A percentile compares a stretch with the other conserved stretches of the same genome.
phyloP scores from a whole-genome alignment of 2,113 vertebrate species.

The Benitochromis conjunctus region DNA sequence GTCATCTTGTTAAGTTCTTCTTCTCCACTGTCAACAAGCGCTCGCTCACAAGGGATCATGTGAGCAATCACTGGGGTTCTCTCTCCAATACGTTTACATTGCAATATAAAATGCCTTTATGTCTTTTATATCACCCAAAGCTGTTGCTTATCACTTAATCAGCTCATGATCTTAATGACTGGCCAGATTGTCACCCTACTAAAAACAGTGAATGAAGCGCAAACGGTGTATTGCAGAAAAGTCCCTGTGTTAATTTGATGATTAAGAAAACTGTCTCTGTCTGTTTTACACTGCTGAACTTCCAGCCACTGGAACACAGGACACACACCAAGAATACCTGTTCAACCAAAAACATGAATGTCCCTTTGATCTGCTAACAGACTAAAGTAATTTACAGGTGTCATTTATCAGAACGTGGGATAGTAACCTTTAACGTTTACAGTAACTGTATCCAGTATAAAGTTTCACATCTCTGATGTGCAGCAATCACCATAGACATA shows the following conservation, averaged over 20 bases:
- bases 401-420: background rate
- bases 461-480: background rate
- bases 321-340: background rate
- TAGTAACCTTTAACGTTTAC: background rate
- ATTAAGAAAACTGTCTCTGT: background rate
- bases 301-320: background rate
- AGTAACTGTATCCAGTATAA: background rate
- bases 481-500: background rate
- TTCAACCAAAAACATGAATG: background rate
- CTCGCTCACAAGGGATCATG: background rate
- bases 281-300: background rate
- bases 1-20: background rate
- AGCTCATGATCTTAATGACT: background rate
- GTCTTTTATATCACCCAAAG: background rate
- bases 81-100: background rate
- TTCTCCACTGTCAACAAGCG: background rate
- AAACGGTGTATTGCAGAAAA: background rate
- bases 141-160: background rate
- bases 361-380: background rate
- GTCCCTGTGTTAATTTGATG: background rate
- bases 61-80: rapidly evolving
- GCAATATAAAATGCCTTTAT: background rate
- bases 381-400: background rate
- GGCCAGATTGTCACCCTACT: background rate
- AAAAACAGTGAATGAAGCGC: background rate